Evolutionary conservation across 2,888 invertebrate species (phyloP).

Genomic region (Cerastis rubricosa): DNA sequence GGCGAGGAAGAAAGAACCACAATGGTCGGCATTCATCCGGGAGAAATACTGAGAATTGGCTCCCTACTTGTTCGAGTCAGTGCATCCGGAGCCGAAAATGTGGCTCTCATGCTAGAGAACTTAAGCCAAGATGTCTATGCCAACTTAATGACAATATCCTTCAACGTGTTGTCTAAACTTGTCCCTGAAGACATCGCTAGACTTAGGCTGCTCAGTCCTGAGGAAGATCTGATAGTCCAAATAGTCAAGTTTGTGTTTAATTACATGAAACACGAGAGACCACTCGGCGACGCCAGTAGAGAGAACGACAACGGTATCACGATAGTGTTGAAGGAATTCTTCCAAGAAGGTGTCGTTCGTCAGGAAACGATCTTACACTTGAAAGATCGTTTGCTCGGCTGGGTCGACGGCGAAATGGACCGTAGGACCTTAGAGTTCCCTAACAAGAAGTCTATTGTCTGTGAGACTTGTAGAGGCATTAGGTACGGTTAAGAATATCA

Average conservation of each 20-base stretch:
- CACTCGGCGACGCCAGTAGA: constrained; percentile 79
- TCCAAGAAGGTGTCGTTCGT: constrained; percentile 84
- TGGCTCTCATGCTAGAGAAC: constrained; percentile 80
- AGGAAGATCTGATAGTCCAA: constrained; percentile 85
- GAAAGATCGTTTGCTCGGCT: constrained; percentile 78
- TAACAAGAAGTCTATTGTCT: constrained; percentile 78
- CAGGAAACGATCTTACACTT: constrained; percentile 81
- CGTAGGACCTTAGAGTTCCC: constrained; percentile 74
- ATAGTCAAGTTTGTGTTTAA: constrained; percentile 86
- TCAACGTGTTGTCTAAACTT: constrained; percentile 81
- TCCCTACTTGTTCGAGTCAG: constrained; percentile 80
- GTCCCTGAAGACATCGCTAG: constrained; percentile 83
- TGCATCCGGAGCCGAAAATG: constrained; percentile 81
- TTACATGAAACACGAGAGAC: constrained; percentile 83
- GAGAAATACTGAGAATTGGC: constrained; percentile 84
- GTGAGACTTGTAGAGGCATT: constrained; percentile 80
- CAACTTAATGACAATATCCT: constrained; percentile 83
- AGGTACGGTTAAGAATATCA: constrained; percentile 72
- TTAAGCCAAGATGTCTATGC: constrained; percentile 83
- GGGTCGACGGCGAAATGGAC: constrained; percentile 78
- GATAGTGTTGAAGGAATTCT: constrained; percentile 83
- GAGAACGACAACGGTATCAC: constrained; percentile 82
- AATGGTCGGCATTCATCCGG: constrained; percentile 83
- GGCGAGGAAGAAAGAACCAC: constrained; percentile 72
- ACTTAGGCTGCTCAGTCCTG: constrained; percentile 81